Evolutionary conservation across 2,888 invertebrate species (phyloP).

Genomic region (Alloplasta piceator): DNA sequence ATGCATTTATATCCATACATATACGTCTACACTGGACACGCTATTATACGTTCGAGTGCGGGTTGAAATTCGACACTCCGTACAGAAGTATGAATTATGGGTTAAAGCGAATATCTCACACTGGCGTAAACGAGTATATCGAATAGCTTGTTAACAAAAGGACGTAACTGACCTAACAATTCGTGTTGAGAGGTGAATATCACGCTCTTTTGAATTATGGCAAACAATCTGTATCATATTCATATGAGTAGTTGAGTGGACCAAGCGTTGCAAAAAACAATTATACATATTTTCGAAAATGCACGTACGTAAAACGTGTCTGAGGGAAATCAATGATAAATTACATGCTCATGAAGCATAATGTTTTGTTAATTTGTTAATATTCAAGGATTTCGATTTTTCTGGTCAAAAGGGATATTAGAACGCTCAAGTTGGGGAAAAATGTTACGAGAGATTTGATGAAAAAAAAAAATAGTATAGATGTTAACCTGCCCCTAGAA

Average conservation of each 20-base stretch:
- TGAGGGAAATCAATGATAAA: background rate
- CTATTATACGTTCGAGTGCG: constrained; percentile 21
- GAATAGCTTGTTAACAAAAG: too few relatives aligned
- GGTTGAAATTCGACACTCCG: constrained; percentile 47
- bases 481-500: too few relatives aligned
- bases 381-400: too few relatives aligned
- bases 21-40: background rate
- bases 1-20: background rate
- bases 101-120: constrained; percentile 47
- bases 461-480: background rate
- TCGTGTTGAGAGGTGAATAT: too few relatives aligned
- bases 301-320: background rate
- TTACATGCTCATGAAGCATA: constrained; percentile 1
- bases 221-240: background rate
- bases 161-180: too few relatives aligned
- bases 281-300: constrained; percentile 49
- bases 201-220: too few relatives aligned
- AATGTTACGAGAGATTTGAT: too few relatives aligned
- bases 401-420: too few relatives aligned
- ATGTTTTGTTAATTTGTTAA: too few relatives aligned
- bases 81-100: constrained; percentile 55
- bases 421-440: too few relatives aligned
- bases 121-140: constrained; percentile 4
- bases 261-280: constrained; percentile 54
- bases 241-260: constrained; percentile 30